A percentile compares a stretch with the other conserved stretches of the same genome.
Evolutionary conservation across 2,888 invertebrate genomes (phyloP).

Genomic region (Caenorhabditis drosophilae): DNA sequence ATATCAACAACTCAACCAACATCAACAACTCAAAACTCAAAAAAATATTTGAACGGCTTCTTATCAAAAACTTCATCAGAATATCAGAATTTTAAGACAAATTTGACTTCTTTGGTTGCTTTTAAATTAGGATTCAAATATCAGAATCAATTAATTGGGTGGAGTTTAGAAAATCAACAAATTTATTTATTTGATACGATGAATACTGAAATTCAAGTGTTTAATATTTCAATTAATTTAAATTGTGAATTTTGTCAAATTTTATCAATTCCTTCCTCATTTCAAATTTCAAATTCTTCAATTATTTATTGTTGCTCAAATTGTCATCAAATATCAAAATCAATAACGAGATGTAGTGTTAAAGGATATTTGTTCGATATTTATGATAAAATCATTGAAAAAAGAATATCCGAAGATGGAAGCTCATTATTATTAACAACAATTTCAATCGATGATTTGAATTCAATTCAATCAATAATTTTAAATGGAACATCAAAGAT

Average conservation of each 20-base stretch:
- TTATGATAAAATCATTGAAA: constrained; percentile 11
- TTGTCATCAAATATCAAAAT: not conserved
- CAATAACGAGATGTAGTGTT: constrained; percentile 4
- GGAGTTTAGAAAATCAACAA: not conserved
- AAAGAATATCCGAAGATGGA: constrained; percentile 7
- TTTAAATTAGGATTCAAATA: constrained; percentile 7
- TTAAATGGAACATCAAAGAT: not conserved
- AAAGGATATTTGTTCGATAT: constrained; percentile 9
- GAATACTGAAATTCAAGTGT: not conserved
- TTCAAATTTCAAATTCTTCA: not conserved
- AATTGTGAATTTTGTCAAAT: not conserved
- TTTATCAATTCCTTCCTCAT: too few species aligned
- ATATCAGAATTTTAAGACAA: constrained; percentile 9
- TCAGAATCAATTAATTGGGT: constrained; percentile 12
- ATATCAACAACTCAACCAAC: constrained; percentile 6
- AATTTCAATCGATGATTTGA: not conserved
- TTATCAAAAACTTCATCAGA: constrained; percentile 22
- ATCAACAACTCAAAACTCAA: constrained; percentile 1
- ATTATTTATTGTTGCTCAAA: constrained; percentile 1
- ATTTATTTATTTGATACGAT: not conserved
- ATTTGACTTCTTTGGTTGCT: constrained; percentile 8
- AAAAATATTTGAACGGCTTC: constrained; percentile 8
- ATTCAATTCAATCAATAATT: not conserved
- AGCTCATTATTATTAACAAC: constrained; percentile 10
- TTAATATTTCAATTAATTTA: not conserved